phyloP scores from a whole-genome alignment of 2,797 vertebrate species.

The Paratrypauchen microcephalus region DNA sequence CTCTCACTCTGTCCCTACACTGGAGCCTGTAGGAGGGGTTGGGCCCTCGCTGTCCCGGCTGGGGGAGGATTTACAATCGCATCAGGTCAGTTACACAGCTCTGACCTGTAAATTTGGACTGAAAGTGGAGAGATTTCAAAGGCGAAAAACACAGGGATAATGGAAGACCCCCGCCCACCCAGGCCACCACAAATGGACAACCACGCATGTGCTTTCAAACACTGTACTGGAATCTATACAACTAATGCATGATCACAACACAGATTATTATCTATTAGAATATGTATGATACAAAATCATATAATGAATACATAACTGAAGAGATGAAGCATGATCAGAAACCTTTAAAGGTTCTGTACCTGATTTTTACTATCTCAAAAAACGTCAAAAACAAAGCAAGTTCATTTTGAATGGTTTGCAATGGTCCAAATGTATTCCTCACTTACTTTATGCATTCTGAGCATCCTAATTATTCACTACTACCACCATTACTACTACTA shows the following conservation, averaged over 20 bases:
- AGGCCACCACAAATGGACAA: slow-evolving; percentile 6
- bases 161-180: slow-evolving; percentile 18
- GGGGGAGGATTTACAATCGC: slow-evolving; percentile 33
- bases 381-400: too few relatives aligned
- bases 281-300: neutral
- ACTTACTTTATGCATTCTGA: too few relatives aligned
- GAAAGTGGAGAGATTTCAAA: slow-evolving; percentile 18
- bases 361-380: too few relatives aligned
- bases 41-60: slow-evolving; percentile 22
- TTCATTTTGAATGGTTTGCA: too few relatives aligned
- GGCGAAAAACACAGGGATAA: neutral
- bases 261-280: neutral
- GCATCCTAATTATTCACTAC: too few relatives aligned
- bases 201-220: slow-evolving; percentile 12
- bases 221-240: neutral
- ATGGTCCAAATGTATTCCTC: too few relatives aligned
- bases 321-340: too few relatives aligned
- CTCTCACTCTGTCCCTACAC: neutral
- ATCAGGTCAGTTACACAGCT: slow-evolving; percentile 30
- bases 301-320: too few relatives aligned
- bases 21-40: slow-evolving; percentile 12
- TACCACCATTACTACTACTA: too few relatives aligned
- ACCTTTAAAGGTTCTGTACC: too few relatives aligned
- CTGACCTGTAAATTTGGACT: slow-evolving; percentile 21
- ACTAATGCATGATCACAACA: neutral